phyloP scores from a whole-genome alignment of 92 coral and sea anemone genomes.

The Pocillopora grandis region DNA sequence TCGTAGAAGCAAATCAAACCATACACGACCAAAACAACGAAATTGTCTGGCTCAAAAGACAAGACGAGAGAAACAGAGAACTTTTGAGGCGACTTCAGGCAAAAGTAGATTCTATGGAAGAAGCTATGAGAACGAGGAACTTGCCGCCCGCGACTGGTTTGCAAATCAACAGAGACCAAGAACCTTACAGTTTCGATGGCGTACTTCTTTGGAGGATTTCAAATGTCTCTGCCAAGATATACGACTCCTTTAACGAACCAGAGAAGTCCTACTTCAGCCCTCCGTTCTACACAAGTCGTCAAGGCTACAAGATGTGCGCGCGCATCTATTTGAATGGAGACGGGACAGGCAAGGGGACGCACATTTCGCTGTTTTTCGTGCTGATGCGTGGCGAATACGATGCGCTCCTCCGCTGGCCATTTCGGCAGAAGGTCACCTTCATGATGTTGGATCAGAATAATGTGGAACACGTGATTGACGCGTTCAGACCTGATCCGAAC shows the following conservation, averaged over 20 bases:
- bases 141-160: constrained; percentile 42
- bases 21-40: constrained; percentile 57
- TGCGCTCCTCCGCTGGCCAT: constrained; percentile 83
- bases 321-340: constrained; percentile 81
- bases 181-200: constrained; percentile 57
- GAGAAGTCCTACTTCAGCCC: constrained; percentile 72
- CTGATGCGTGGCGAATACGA: constrained; percentile 80
- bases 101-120: constrained; percentile 49
- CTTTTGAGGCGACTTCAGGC: constrained; percentile 25
- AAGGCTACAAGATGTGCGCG: constrained; percentile 88
- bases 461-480: constrained; percentile 77
- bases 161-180: constrained; percentile 34
- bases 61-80: constrained; percentile 42
- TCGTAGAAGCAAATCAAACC: constrained; percentile 62
- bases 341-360: constrained; percentile 79
- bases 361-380: constrained; percentile 74
- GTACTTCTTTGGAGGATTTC: constrained; percentile 68
- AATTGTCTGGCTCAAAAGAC: constrained; percentile 26
- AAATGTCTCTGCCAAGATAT: constrained; percentile 51
- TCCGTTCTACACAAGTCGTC: constrained; percentile 67
- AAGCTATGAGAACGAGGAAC: constrained; percentile 35
- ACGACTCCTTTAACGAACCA: constrained; percentile 62
- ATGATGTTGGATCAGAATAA: constrained; percentile 75
- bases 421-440: constrained; percentile 78
- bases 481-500: constrained; percentile 81